These are phyloP conservation scores for Lanius collurio DNA, from an alignment of 2,113 vertebrate species.

Conservation along the genomic window DNA sequence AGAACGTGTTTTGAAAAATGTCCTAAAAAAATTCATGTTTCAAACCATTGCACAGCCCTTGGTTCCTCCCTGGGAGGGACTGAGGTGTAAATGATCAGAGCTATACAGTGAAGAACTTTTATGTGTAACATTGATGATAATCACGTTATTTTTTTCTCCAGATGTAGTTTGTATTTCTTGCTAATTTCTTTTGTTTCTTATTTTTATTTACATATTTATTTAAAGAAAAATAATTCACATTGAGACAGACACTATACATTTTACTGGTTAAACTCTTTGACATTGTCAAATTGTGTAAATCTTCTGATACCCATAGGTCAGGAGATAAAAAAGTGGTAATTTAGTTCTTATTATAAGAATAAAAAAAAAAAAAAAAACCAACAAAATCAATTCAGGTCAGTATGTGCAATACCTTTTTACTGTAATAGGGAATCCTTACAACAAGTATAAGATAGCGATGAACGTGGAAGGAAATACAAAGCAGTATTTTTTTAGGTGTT, in stretches of 20 bases:
- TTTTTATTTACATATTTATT: neutral
- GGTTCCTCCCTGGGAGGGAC: accelerated
- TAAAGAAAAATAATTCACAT: neutral
- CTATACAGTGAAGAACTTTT: neutral
- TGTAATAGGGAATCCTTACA: neutral
- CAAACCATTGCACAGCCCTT: neutral
- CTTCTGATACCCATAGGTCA: neutral
- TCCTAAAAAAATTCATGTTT: neutral
- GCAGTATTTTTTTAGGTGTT: no score
- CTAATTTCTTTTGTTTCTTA: neutral
- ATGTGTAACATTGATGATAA: neutral
- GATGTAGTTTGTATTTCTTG: neutral
- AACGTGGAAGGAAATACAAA: no score
- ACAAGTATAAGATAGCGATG: no score
- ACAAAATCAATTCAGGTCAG: neutral
- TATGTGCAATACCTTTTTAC: neutral
- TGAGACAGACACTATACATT: neutral
- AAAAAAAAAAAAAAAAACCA: neutral
- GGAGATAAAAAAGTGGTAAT: neutral
- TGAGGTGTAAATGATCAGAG: neutral
- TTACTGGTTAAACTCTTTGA: neutral
- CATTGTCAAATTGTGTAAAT: neutral
- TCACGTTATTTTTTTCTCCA: neutral
- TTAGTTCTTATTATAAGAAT: neutral
- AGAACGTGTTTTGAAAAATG: neutral